Conservation (phyloP, 2,113 vertebrate species). For the Crocuta crocuta region DNA sequence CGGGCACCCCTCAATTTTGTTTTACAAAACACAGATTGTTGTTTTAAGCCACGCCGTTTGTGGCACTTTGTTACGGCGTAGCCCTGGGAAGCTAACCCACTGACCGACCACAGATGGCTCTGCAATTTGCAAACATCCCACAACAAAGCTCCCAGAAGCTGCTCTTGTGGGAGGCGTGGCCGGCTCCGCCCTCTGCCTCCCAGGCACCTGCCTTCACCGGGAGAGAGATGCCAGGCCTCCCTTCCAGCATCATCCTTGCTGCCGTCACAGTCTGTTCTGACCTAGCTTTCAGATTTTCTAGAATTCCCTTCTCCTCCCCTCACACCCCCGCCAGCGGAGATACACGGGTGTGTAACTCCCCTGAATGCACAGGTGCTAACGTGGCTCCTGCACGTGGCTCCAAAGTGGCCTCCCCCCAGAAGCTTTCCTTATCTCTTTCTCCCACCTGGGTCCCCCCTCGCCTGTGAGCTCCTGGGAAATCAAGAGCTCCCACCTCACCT, state of each 20-base stretch:
- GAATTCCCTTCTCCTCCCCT: not conserved
- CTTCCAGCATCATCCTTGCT: fast-evolving
- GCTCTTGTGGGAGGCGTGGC: fast-evolving
- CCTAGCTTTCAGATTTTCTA: fast-evolving
- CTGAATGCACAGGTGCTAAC: not conserved
- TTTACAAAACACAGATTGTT: not conserved
- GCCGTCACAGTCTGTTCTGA: not conserved
- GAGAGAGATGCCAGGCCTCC: fast-evolving
- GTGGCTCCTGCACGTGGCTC: fast-evolving
- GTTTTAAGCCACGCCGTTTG: not conserved
- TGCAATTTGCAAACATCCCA: not conserved
- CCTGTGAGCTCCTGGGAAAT: not conserved
- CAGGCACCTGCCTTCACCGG: fast-evolving
- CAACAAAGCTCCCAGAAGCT: fast-evolving
- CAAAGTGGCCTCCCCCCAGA: fast-evolving
- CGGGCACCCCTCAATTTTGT: not conserved
- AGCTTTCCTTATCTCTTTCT: no score
- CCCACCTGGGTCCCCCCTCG: no score
- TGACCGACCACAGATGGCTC: not conserved
- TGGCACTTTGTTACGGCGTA: fast-evolving
- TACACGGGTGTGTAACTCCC: not conserved
- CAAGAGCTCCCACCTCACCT: fast-evolving
- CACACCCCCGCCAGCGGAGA: not conserved
- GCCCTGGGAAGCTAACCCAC: fast-evolving
- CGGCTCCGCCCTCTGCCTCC: not conserved